Evolutionary conservation across 2,113 vertebrate species (phyloP), one percentile per base, ranked within the genome.

Genomic region (Brachionichthys hirsutus): DNA sequence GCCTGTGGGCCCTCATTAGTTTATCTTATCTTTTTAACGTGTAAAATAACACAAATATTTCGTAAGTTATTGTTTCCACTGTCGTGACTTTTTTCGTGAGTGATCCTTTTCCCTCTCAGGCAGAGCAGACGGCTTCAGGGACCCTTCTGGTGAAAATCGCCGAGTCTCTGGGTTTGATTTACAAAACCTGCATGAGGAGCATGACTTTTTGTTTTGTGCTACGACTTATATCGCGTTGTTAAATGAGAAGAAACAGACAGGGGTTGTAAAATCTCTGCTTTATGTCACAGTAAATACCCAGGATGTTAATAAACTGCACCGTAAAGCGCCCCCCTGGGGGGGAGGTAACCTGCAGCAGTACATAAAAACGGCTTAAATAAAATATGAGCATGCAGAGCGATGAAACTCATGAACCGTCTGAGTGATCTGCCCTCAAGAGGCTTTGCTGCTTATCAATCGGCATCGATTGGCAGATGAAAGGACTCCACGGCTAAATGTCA

Each of bases 51-150:
- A 30, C 24, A 6, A 4, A 30, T 30, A 30, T 30, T 30, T n/a
- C n/a, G n/a, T 30, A 30, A 30, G 5, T 30, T 30, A 8, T 30
- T 3, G 24, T 15, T 24, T 20, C 2, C 2, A 18, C 2, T 11
- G 40, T 14, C 16, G 17, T 36, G 35, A 45, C 48, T 67, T 44
- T 6, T 0, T 42, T 24, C 36, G 22, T 6, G 48, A 34, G 15
- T 13, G 7, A 52, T 17, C 30, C 12, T 18, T 1, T 36, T 52
- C 1, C 5, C 34, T 44, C 24, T 64, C 2, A 9, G 44, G 42
- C 54, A 2, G 36, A 19, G 47, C 77, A 80, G 68, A 80, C 56
- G 55, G 68, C 11, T 1, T 65, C 63, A 50, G 7, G 9, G 30
- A 59, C 70, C 48, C 20, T 36, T 47, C 64, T 24, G 35, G 9